A percentile compares a stretch with the other conserved stretches of the same genome.
phyloP scores from a whole-genome alignment of 2,888 invertebrate species.

The Rhorus exstirpatorius region DNA sequence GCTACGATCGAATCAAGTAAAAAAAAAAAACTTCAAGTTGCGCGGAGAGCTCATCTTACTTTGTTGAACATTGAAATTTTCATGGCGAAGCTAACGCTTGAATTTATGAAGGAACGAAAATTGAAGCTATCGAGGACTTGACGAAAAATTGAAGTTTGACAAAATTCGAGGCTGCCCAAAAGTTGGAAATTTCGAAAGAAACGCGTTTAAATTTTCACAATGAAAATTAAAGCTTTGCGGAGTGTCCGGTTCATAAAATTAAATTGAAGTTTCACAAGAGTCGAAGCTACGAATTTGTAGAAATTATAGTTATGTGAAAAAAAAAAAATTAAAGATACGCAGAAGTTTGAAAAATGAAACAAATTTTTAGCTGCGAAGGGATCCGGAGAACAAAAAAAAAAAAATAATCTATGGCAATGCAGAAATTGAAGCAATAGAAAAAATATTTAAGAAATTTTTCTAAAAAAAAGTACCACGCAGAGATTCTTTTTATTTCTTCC shows the following conservation, averaged over 20 bases:
- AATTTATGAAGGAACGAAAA: slow-evolving; percentile 55
- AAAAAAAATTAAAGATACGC: neutral
- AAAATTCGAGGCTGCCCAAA: neutral
- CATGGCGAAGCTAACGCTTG: no score
- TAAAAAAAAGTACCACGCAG: neutral
- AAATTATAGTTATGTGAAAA: no score
- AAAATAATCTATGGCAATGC: neutral
- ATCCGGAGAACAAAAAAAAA: no score
- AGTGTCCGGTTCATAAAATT: neutral
- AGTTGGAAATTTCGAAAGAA: neutral
- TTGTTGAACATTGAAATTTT: no score
- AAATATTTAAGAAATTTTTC: no score
- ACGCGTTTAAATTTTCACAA: no score
- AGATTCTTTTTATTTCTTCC: neutral
- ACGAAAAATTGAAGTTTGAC: slow-evolving; percentile 65
- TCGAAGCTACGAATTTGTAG: no score
- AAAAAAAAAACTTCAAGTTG: no score
- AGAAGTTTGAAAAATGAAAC: neutral
- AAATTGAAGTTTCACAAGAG: neutral
- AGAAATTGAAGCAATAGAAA: neutral
- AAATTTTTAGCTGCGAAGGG: no score
- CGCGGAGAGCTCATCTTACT: no score
- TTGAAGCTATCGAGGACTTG: neutral
- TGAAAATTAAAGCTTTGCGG: neutral
- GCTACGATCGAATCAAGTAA: neutral